Conservation (phyloP, 2,888 invertebrate genomes). For the Stenchaetothrips biformis region DNA sequence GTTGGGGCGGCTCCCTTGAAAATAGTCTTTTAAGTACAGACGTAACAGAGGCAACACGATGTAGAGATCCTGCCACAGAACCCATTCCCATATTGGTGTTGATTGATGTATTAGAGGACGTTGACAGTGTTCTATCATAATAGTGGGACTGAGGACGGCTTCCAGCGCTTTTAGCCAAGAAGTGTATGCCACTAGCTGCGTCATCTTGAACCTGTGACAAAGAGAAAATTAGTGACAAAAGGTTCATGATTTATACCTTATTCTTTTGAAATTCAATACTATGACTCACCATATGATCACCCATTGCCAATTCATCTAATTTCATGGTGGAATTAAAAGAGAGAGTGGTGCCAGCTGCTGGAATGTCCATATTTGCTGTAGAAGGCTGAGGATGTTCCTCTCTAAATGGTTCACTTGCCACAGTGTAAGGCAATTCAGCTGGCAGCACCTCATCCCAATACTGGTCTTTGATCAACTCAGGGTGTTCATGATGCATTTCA, state of each 20-base stretch:
- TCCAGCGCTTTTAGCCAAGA: constrained; percentile 51
- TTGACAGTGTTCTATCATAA: constrained; percentile 9
- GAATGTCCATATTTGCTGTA: constrained; percentile 75
- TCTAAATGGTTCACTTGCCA: constrained; percentile 73
- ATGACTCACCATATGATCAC: neutral
- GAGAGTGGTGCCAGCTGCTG: constrained; percentile 59
- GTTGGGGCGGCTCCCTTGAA: constrained; percentile 53
- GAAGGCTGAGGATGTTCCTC: constrained; percentile 85
- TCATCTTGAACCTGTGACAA: constrained; percentile 58
- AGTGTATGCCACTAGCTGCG: constrained; percentile 67
- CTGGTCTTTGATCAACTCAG: constrained; percentile 79
- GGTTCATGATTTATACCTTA: neutral
- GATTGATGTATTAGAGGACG: neutral
- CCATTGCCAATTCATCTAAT: constrained; percentile 64
- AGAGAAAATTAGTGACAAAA: constrained; percentile 27
- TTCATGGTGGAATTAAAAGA: constrained; percentile 61
- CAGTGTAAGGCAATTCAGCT: constrained; percentile 78
- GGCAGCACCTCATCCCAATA: constrained; percentile 91
- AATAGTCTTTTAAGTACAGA: constrained; percentile 71
- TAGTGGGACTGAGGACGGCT: constrained; percentile 8
- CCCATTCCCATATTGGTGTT: constrained; percentile 32
- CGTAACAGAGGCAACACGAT: constrained; percentile 70
- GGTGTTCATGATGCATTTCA: constrained; percentile 91
- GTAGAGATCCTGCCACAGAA: constrained; percentile 53
- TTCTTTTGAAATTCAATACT: neutral